Evolutionary conservation across 2,113 vertebrate genomes (phyloP).

Genomic region (Callospermophilus lateralis): DNA sequence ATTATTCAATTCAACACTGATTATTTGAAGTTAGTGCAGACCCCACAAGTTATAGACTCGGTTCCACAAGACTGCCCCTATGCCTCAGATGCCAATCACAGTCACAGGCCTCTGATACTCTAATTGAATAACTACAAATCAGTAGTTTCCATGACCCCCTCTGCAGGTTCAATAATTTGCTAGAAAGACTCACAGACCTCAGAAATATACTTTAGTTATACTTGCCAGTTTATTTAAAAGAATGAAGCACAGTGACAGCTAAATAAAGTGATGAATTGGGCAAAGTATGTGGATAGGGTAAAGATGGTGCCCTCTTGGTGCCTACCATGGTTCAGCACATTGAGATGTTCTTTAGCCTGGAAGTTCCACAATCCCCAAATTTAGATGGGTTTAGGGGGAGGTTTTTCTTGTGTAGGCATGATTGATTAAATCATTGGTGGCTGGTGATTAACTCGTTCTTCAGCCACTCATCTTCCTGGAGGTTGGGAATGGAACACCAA

Average conservation of each 20-base stretch:
- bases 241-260: neutral
- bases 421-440: neutral
- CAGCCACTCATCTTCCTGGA: neutral
- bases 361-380: neutral
- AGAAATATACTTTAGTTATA: neutral
- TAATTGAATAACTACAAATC: neutral
- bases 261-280: neutral
- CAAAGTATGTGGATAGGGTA: fast-evolving
- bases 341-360: neutral
- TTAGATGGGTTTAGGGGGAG: neutral
- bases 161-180: neutral
- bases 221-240: neutral
- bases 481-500: neutral
- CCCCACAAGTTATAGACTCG: neutral
- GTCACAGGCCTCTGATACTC: neutral
- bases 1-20: neutral
- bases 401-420: neutral
- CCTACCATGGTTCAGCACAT: neutral
- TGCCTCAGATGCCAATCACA: neutral
- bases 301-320: neutral
- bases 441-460: neutral
- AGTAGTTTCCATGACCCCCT: neutral
- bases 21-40: neutral
- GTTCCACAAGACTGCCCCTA: too few relatives aligned
- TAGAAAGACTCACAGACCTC: neutral